These are phyloP conservation scores for Darevskia mixta DNA, from an alignment of 2,797 vertebrate species.

Conservation along the genomic window DNA sequence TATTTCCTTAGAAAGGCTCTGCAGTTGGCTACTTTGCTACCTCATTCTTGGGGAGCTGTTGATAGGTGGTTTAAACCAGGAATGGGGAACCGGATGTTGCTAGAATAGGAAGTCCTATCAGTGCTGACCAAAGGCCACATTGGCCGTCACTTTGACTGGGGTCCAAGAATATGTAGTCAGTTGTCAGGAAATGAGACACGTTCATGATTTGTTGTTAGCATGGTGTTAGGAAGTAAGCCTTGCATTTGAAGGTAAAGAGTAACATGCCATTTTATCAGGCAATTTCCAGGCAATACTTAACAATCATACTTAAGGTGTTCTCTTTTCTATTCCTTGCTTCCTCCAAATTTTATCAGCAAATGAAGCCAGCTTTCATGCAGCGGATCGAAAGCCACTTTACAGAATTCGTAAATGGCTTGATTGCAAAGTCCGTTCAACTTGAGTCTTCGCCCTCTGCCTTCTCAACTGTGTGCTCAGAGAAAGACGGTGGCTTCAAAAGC, in stretches of 20 bases:
- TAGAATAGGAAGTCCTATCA: too few relatives aligned
- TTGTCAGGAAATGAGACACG: not conserved
- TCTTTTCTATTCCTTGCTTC: not conserved
- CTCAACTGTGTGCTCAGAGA: constrained; percentile 81
- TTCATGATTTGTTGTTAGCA: not conserved
- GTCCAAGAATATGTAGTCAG: not conserved
- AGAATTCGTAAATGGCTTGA: constrained; percentile 91
- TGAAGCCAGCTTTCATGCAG: constrained; percentile 91
- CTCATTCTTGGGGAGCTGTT: not conserved
- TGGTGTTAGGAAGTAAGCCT: not conserved
- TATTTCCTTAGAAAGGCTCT: not conserved
- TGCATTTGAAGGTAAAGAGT: not conserved
- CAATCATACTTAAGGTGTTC: not conserved
- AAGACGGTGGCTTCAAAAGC: constrained; percentile 83
- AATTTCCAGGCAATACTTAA: not conserved
- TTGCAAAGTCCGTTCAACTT: constrained; percentile 87
- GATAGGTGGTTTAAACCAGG: too few relatives aligned
- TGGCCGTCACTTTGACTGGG: not conserved
- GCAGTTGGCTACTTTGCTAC: not conserved
- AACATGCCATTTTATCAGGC: not conserved
- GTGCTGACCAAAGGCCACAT: too few relatives aligned
- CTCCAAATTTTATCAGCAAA: constrained; percentile 74
- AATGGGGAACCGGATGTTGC: too few relatives aligned
- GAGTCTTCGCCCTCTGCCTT: constrained; percentile 82
- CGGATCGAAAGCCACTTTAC: constrained; percentile 91